phyloP scores from a whole-genome alignment of 2,797 vertebrate genomes.

The Syndactyla subalaris region DNA sequence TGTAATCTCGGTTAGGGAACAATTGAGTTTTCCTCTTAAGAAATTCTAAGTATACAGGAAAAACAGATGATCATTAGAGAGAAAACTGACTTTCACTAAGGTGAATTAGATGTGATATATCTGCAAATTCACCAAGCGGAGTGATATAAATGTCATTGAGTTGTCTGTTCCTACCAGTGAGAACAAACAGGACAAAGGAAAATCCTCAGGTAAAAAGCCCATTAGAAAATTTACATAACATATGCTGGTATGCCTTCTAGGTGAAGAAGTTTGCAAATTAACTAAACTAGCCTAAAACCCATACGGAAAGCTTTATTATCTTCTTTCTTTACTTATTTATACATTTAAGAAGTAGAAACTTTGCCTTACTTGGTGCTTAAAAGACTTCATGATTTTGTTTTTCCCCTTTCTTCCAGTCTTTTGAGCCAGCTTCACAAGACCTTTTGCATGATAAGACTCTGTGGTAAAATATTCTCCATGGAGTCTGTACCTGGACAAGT shows the following conservation, averaged over 20 bases:
- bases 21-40: conserved; percentile 10
- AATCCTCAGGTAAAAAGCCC: neutral
- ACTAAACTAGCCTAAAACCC: neutral
- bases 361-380: neutral
- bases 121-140: neutral
- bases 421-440: neutral
- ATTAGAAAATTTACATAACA: neutral
- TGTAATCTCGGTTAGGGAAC: neutral
- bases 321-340: neutral
- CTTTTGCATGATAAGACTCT: neutral
- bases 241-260: neutral
- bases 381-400: neutral
- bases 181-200: neutral
- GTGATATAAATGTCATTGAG: neutral
- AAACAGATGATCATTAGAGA: neutral
- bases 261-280: neutral
- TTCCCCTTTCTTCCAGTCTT: neutral
- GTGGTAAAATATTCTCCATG: neutral
- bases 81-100: neutral
- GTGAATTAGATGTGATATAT: neutral
- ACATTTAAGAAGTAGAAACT: neutral
- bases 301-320: neutral
- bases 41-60: neutral
- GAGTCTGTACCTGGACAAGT: neutral
- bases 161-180: neutral